These are phyloP conservation scores for Apamea epomidion DNA, from an alignment of 2,888 invertebrate species.

Conservation along the genomic window DNA sequence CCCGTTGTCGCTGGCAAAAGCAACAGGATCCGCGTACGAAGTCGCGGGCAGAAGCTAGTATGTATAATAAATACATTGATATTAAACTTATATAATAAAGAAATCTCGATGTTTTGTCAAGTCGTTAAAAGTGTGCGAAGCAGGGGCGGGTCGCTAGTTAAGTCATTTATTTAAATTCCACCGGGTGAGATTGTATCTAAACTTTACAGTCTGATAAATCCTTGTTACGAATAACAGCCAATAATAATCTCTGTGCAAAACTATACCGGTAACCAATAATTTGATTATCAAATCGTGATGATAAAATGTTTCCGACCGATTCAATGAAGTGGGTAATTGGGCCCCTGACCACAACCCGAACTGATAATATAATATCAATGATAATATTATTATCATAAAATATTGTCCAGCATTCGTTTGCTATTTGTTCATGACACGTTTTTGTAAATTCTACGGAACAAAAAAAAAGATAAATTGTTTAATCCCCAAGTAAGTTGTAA, in stretches of 20 bases:
- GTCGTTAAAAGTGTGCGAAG: not conserved
- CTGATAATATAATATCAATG: not conserved
- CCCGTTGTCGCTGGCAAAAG: too few species aligned
- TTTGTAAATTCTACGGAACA: not conserved
- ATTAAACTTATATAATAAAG: not conserved
- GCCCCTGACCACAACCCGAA: conserved; percentile 10
- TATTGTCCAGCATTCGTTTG: not conserved
- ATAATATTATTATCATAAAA: not conserved
- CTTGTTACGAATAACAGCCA: not conserved
- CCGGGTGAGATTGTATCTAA: not conserved
- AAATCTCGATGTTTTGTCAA: not conserved
- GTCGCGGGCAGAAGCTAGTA: too few species aligned
- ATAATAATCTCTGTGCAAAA: not conserved
- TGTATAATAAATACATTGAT: not conserved
- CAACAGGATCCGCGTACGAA: too few species aligned
- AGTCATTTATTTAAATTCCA: not conserved
- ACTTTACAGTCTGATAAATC: not conserved
- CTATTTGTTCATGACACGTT: too few species aligned
- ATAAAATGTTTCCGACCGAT: conserved; percentile 12
- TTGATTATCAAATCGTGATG: conserved; percentile 9
- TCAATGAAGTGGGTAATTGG: conserved; percentile 26
- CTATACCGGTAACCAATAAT: conserved; percentile 25
- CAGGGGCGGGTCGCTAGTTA: not conserved
- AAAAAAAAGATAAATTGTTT: conserved; percentile 14
- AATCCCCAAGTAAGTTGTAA: conserved; percentile 4